Evolutionary conservation across 2,113 vertebrate genomes (phyloP).

Genomic region (Antechinus flavipes): DNA sequence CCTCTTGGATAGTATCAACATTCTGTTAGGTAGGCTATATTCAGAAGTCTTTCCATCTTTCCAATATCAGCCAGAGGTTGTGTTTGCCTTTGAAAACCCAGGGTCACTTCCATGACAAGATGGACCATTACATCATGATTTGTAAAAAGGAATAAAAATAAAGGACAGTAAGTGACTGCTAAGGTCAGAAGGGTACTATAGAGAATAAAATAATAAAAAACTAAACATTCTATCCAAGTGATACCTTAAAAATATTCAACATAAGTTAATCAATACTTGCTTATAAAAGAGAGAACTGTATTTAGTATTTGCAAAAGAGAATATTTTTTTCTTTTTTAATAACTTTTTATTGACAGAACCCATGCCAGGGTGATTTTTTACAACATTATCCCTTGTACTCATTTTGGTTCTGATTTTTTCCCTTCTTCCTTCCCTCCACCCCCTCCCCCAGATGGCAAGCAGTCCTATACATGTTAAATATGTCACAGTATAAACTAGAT

Average conservation of each 20-base stretch:
- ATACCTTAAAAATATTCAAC: not conserved
- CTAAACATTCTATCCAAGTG: not conserved
- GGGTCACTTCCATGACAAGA: not conserved
- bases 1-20: not conserved
- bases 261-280: not conserved
- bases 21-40: no score
- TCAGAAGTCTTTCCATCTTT: not conserved
- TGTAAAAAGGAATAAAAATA: not conserved
- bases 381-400: no score
- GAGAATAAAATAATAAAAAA: not conserved
- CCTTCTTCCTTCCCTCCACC: no score
- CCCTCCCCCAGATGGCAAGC: no score
- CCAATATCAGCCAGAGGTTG: not conserved
- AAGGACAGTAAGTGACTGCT: not conserved
- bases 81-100: not conserved
- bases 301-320: not conserved
- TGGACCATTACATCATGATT: not conserved
- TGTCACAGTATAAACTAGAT: no score
- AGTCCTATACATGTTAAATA: no score
- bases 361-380: no score
- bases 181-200: not conserved
- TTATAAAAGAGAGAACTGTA: not conserved
- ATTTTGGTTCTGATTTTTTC: no score
- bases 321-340: not conserved
- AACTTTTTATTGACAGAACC: no score